phyloP scores from a whole-genome alignment of 2,888 invertebrate genomes.

The Eristalinus sepulchralis region DNA sequence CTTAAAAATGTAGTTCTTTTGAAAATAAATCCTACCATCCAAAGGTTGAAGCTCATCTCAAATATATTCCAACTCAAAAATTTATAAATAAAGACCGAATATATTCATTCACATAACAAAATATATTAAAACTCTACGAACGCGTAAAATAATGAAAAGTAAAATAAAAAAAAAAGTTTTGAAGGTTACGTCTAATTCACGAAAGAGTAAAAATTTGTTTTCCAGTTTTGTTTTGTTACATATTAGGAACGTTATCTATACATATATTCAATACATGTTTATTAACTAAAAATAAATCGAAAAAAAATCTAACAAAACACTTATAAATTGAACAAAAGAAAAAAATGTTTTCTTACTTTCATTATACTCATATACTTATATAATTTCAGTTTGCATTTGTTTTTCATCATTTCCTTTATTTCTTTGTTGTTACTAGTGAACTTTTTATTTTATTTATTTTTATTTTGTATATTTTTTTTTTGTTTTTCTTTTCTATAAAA shows the following conservation, averaged over 20 bases:
- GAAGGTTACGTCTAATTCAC: no score
- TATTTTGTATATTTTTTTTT: conserved; percentile 11
- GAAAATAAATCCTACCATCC: background rate
- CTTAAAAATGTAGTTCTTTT: no score
- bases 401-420: conserved; percentile 39
- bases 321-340: background rate
- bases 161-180: no score
- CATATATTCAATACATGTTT: conserved; percentile 22
- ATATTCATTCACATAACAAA: background rate
- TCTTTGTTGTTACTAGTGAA: conserved; percentile 55
- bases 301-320: background rate
- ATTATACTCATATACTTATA: conserved; percentile 30
- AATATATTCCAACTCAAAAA: background rate
- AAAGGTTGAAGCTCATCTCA: background rate
- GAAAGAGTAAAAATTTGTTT: background rate
- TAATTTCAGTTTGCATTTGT: conserved; percentile 27
- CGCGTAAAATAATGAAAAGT: background rate
- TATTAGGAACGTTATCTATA: conserved; percentile 59
- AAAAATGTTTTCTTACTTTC: background rate
- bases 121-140: background rate
- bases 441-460: conserved; percentile 48
- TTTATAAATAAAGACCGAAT: background rate
- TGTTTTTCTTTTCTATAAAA: conserved; percentile 58
- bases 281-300: background rate
- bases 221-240: conserved; percentile 17